Evolutionary conservation across 2,797 vertebrate genomes (phyloP).

Genomic region (Poeciliopsis infans): DNA sequence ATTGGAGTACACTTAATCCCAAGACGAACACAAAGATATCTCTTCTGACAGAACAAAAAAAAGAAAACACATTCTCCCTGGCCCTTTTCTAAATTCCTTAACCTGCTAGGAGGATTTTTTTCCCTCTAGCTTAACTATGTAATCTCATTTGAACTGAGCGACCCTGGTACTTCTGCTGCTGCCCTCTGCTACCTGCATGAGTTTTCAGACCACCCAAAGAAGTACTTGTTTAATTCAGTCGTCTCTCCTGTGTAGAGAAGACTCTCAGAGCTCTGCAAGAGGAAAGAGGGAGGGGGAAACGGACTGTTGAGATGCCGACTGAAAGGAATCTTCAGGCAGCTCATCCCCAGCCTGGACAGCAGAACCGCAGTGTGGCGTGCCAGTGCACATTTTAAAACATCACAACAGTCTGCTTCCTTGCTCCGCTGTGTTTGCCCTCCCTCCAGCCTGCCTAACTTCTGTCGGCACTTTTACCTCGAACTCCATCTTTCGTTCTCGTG

Average conservation of each 20-base stretch:
- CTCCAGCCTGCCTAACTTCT: slow-evolving; percentile 43
- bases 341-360: slow-evolving; percentile 70
- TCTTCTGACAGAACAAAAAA: slow-evolving; percentile 31
- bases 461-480: slow-evolving; percentile 58
- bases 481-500: slow-evolving; percentile 59
- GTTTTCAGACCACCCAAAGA: slow-evolving; percentile 49
- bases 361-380: slow-evolving; percentile 84
- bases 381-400: slow-evolving; percentile 83
- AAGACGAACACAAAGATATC: slow-evolving; percentile 20
- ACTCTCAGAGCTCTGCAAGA: slow-evolving; percentile 53
- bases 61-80: neutral
- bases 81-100: slow-evolving; percentile 3
- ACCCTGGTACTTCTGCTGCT: slow-evolving; percentile 32
- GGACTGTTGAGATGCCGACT: slow-evolving; percentile 37
- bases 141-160: slow-evolving; percentile 58
- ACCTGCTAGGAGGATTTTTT: slow-evolving; percentile 39
- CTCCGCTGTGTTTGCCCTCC: slow-evolving; percentile 53
- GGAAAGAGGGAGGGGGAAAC: slow-evolving; percentile 20
- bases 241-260: slow-evolving; percentile 39
- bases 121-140: slow-evolving; percentile 12
- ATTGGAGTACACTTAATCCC: slow-evolving; percentile 28
- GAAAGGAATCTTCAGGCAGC: slow-evolving; percentile 60
- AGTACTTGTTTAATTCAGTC: slow-evolving; percentile 43
- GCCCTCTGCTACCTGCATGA: slow-evolving; percentile 27
- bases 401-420: slow-evolving; percentile 55